A percentile compares a stretch with the other conserved stretches of the same genome.
phyloP scores from a whole-genome alignment of 2,797 vertebrate genomes.

The Poeciliopsis presidionis region DNA sequence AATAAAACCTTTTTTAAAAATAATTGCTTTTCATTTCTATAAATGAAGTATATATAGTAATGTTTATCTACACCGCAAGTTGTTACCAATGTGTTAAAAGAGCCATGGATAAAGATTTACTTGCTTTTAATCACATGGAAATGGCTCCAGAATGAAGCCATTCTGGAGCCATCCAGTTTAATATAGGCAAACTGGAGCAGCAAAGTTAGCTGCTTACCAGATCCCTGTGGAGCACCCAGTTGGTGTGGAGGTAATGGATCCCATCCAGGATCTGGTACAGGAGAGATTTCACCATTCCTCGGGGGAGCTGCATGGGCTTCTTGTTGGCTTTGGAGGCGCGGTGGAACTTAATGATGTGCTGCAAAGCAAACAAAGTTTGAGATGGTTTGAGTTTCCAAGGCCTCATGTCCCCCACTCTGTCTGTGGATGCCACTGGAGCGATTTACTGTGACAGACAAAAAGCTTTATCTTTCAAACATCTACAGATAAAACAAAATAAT shows the following conservation, averaged over 20 bases:
- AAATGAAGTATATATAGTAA: not conserved
- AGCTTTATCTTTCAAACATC: not conserved
- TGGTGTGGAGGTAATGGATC: slow-evolving; percentile 99
- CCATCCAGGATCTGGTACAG: slow-evolving; percentile 99
- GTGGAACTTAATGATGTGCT: slow-evolving; percentile 99
- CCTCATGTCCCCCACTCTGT: not conserved
- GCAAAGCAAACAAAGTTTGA: slow-evolving; percentile 38
- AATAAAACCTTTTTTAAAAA: not conserved
- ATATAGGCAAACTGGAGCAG: slow-evolving; percentile 46
- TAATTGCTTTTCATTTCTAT: not conserved
- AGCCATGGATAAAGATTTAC: not conserved
- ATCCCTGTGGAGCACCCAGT: slow-evolving; percentile 99
- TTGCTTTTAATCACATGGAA: slow-evolving; percentile 16
- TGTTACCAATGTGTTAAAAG: not conserved
- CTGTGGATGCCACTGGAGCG: not conserved
- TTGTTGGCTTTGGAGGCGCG: slow-evolving; percentile 99
- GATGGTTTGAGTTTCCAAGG: not conserved
- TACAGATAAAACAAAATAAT: not conserved
- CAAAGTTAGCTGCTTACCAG: slow-evolving; percentile 85
- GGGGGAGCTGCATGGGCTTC: slow-evolving; percentile 98
- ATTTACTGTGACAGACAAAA: not conserved
- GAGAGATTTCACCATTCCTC: slow-evolving; percentile 99
- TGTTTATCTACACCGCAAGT: not conserved
- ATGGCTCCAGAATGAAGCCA: not conserved
- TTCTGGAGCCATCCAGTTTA: not conserved